phyloP scores from a whole-genome alignment of 2,113 vertebrate species.

The Lota lota region DNA sequence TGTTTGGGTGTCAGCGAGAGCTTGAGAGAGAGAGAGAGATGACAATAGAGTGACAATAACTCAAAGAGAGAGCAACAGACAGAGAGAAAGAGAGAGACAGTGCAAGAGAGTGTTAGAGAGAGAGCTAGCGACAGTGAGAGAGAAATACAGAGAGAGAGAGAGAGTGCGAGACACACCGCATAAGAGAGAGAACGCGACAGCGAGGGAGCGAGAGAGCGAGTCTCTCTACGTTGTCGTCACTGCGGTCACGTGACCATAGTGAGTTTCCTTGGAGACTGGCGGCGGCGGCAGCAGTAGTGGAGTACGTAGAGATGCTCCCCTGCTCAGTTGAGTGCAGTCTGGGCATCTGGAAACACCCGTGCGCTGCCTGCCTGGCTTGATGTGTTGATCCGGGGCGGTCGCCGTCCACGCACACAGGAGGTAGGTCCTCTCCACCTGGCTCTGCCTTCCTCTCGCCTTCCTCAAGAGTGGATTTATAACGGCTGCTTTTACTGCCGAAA shows the following conservation, averaged over 20 bases:
- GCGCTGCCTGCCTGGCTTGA: constrained; percentile 56
- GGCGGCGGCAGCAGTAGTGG: constrained; percentile 52
- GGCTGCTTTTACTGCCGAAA: too few species aligned
- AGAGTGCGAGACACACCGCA: constrained; percentile 25
- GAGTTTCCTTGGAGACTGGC: constrained; percentile 83
- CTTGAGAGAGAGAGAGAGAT: constrained; percentile 46
- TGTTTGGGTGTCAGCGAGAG: constrained; percentile 3
- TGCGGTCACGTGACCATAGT: constrained; percentile 63
- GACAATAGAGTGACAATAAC: neutral
- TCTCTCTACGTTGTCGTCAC: constrained; percentile 49
- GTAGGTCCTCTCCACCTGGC: neutral
- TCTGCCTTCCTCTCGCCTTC: neutral
- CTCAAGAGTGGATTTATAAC: neutral
- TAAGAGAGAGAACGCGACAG: neutral
- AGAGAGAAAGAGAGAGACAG: constrained; percentile 4
- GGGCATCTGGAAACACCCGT: constrained; percentile 57
- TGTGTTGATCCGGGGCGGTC: constrained; percentile 57
- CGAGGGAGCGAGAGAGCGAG: constrained; percentile 27
- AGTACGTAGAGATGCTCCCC: constrained; percentile 74
- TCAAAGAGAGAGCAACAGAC: neutral
- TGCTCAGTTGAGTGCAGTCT: constrained; percentile 61
- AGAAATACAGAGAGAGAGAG: constrained; percentile 31
- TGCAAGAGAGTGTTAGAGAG: constrained; percentile 7
- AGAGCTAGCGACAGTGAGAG: constrained; percentile 16
- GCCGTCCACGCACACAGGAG: constrained; percentile 11